Evolutionary conservation across 2,888 invertebrate species (phyloP).

Genomic region (Eilema caniola): DNA sequence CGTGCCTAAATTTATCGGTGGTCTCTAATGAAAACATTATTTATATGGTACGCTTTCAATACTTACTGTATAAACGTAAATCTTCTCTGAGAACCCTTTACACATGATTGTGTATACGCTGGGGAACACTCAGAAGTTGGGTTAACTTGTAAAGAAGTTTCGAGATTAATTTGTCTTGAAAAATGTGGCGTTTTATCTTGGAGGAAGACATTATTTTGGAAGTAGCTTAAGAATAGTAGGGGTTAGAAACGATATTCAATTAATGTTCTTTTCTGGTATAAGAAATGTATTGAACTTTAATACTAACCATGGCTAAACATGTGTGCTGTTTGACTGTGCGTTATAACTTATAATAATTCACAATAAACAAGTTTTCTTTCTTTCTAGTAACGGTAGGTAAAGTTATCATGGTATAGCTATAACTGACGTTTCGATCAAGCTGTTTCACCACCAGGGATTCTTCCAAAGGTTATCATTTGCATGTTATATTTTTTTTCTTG

Average conservation of each 20-base stretch:
- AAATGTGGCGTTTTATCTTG: neutral
- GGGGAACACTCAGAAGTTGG: constrained; percentile 22
- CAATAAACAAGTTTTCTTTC: too few species aligned
- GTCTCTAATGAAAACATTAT: constrained; percentile 67
- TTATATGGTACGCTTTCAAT: constrained; percentile 46
- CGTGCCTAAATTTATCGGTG: constrained; percentile 56
- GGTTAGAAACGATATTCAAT: neutral
- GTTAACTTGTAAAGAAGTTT: constrained; percentile 12
- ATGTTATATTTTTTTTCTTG: too few species aligned
- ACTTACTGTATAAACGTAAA: constrained; percentile 31
- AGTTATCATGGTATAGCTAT: too few species aligned
- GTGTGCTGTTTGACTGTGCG: too few species aligned
- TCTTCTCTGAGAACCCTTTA: constrained; percentile 33
- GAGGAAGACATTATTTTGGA: neutral
- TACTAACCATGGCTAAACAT: too few species aligned
- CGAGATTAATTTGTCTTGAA: constrained; percentile 16
- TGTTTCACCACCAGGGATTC: too few species aligned
- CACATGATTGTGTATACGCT: constrained; percentile 23
- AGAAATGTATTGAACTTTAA: too few species aligned
- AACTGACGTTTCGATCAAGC: too few species aligned
- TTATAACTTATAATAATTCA: too few species aligned
- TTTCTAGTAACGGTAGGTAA: too few species aligned
- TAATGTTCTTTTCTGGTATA: neutral
- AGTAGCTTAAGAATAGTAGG: neutral
- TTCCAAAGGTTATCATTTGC: too few species aligned